These are phyloP conservation scores for Cololabis saira DNA, from an alignment of 2,113 vertebrate genomes.

Conservation along the genomic window DNA sequence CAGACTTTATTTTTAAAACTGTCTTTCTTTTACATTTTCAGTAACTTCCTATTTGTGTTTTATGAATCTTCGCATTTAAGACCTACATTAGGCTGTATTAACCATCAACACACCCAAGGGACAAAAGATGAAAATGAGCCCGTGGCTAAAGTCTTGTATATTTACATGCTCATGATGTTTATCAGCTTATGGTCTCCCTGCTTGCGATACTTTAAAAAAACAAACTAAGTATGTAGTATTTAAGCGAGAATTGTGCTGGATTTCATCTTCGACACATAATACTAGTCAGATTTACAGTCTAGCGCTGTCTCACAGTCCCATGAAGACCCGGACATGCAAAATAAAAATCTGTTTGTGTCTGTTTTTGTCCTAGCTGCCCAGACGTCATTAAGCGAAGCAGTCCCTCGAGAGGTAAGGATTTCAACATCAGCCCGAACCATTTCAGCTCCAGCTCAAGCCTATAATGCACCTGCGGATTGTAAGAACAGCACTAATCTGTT, in stretches of 20 bases:
- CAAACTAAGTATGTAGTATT: neutral
- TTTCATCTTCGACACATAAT: conserved; percentile 4
- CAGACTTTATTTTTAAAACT: too few relatives aligned
- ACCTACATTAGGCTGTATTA: too few relatives aligned
- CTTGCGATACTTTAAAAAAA: too few relatives aligned
- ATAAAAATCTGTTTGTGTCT: conserved; percentile 38
- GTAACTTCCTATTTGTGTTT: too few relatives aligned
- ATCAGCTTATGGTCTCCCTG: too few relatives aligned
- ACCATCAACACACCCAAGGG: too few relatives aligned
- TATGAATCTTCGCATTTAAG: too few relatives aligned
- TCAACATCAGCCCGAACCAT: conserved; percentile 12
- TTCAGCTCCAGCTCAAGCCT: conserved; percentile 23
- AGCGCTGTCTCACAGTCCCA: neutral
- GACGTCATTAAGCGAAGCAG: conserved; percentile 17
- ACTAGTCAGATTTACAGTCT: neutral
- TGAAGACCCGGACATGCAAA: conserved; percentile 16
- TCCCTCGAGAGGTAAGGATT: conserved; percentile 62
- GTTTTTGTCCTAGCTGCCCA: conserved; percentile 62
- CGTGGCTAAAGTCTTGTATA: too few relatives aligned
- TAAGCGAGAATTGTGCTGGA: neutral
- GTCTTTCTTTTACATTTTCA: too few relatives aligned
- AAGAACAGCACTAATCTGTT: conserved; percentile 20
- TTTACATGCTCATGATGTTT: too few relatives aligned
- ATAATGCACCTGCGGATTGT: conserved; percentile 50
- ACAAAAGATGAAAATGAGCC: too few relatives aligned